These are phyloP conservation scores for Porites cylindrica DNA, from an alignment of 92 coral and sea anemone genomes.

Conservation along the genomic window DNA sequence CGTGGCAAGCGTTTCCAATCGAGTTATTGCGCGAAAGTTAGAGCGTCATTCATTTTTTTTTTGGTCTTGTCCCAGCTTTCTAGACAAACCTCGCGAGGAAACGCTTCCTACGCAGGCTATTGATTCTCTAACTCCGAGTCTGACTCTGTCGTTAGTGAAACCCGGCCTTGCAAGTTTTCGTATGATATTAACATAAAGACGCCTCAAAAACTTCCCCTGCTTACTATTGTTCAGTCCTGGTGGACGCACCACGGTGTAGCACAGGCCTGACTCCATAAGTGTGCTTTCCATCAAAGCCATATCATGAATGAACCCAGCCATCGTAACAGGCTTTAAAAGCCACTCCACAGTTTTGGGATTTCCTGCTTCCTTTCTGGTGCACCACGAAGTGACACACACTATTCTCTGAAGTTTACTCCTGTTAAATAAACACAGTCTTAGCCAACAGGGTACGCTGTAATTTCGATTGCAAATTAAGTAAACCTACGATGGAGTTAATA, in stretches of 20 bases:
- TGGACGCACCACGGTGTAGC: conserved; percentile 79
- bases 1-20: too few species aligned
- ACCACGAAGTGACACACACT: conserved; percentile 81
- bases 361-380: conserved; percentile 75
- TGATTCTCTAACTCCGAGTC: too few species aligned
- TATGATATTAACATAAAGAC: not conserved
- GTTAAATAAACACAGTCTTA: not conserved
- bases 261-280: conserved; percentile 60
- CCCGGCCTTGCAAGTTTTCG: not conserved
- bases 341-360: conserved; percentile 84
- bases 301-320: conserved; percentile 72
- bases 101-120: too few species aligned
- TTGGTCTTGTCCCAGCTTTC: too few species aligned
- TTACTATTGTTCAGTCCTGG: conserved; percentile 79
- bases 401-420: conserved; percentile 73
- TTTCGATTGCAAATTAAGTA: too few species aligned
- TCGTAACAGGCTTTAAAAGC: conserved; percentile 77
- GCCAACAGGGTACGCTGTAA: too few species aligned
- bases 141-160: too few species aligned
- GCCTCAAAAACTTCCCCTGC: not conserved
- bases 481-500: too few species aligned
- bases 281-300: conserved; percentile 81
- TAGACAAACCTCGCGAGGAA: too few species aligned
- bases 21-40: too few species aligned
- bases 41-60: too few species aligned